These are phyloP conservation scores for Drosophila navojoa DNA, from an alignment of 1,140 invertebrate species.

Conservation along the genomic window DNA sequence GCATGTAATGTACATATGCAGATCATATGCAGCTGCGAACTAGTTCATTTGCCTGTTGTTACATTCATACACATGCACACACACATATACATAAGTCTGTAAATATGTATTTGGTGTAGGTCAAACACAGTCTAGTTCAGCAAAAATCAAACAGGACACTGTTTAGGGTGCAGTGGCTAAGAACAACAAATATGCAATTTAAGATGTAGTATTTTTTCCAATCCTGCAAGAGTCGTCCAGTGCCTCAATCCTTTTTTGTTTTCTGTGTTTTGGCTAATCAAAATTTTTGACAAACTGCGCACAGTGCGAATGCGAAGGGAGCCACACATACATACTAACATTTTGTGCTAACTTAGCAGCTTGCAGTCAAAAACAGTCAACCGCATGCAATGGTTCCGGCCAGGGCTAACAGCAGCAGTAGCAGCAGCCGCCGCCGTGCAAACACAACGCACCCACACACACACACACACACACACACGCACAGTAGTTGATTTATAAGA, in stretches of 20 bases:
- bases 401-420: neutral
- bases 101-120: too few relatives aligned
- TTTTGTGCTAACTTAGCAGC: conserved; percentile 41
- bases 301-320: neutral
- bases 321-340: conserved; percentile 1
- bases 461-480: neutral
- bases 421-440: conserved; percentile 1
- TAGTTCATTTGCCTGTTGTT: too few relatives aligned
- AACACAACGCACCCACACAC: conserved; percentile 12
- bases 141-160: too few relatives aligned
- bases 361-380: conserved; percentile 50
- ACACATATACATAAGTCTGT: too few relatives aligned
- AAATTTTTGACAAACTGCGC: conserved; percentile 51
- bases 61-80: too few relatives aligned
- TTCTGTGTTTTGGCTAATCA: conserved; percentile 26
- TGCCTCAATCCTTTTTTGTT: neutral
- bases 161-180: too few relatives aligned
- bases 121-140: too few relatives aligned
- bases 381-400: conserved; percentile 42
- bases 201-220: too few relatives aligned
- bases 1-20: too few relatives aligned
- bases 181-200: too few relatives aligned
- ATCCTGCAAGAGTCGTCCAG: conserved; percentile 29
- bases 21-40: too few relatives aligned
- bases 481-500: conserved; percentile 70